These are phyloP conservation scores for Phaenicophaeus curvirostris DNA, from an alignment of 2,797 vertebrate species.

Conservation along the genomic window DNA sequence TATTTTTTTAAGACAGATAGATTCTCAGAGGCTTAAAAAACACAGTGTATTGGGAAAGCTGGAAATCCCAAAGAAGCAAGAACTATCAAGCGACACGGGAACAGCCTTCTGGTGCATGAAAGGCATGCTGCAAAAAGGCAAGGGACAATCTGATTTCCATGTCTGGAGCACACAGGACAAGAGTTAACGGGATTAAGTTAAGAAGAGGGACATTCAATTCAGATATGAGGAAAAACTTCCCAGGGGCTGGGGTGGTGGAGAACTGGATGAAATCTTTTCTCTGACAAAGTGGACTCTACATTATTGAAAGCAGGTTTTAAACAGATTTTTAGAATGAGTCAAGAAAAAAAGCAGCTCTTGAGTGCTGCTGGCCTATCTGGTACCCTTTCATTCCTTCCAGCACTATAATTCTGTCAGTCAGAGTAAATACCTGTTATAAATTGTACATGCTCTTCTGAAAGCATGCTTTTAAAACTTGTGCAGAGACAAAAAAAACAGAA, in stretches of 20 bases:
- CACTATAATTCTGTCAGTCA: neutral
- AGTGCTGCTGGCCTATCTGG: neutral
- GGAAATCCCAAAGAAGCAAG: neutral
- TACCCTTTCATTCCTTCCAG: neutral
- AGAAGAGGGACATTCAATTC: neutral
- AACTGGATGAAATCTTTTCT: neutral
- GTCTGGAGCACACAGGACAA: neutral
- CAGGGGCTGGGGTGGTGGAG: neutral
- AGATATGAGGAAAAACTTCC: neutral
- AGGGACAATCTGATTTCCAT: neutral
- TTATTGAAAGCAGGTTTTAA: neutral
- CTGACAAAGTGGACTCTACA: neutral
- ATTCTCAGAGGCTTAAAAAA: neutral
- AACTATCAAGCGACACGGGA: neutral
- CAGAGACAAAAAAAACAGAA: neutral
- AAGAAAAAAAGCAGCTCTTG: neutral
- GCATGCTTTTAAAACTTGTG: neutral
- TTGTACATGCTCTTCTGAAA: neutral
- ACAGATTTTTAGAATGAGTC: neutral
- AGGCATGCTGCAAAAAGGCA: neutral
- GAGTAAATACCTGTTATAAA: neutral
- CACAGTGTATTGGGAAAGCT: neutral
- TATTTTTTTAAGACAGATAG: fast-evolving
- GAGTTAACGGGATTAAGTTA: neutral
- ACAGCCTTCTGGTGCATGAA: neutral